These are phyloP conservation scores for Rhombomys opimus DNA, from an alignment of 2,113 vertebrate genomes.

Conservation along the genomic window DNA sequence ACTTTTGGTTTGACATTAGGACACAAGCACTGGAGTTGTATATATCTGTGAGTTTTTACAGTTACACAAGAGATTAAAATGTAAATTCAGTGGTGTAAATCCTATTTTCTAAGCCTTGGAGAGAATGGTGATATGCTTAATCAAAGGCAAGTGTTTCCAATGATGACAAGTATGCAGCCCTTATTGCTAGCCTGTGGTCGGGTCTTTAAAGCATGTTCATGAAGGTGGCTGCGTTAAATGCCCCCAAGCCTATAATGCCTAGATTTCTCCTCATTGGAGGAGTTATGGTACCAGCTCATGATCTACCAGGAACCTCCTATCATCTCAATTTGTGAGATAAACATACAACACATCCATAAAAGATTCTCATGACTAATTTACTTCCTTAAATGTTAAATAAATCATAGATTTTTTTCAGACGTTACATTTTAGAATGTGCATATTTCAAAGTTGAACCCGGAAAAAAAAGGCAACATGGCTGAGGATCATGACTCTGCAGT, in stretches of 20 bases:
- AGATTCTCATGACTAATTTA: neutral
- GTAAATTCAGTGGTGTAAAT: neutral
- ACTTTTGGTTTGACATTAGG: neutral
- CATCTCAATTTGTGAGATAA: neutral
- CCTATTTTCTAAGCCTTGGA: neutral
- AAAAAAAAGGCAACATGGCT: neutral
- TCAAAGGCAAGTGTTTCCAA: neutral
- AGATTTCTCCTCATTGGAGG: neutral
- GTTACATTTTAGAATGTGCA: neutral
- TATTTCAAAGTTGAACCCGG: neutral
- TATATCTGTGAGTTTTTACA: neutral
- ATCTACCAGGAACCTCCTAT: neutral
- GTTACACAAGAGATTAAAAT: neutral
- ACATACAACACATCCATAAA: neutral
- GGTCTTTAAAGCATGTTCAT: neutral
- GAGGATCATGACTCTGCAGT: neutral
- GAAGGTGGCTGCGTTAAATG: neutral
- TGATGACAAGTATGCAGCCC: neutral
- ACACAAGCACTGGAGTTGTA: neutral
- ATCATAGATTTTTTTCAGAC: neutral
- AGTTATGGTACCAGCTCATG: neutral
- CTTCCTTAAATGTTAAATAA: conserved; percentile 37
- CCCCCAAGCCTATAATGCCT: neutral
- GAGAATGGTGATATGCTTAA: neutral
- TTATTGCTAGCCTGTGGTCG: neutral